Base-by-base conservation (phyloP, 2,797 vertebrate genomes). In the Hyperoplus immaculatus region DNA sequence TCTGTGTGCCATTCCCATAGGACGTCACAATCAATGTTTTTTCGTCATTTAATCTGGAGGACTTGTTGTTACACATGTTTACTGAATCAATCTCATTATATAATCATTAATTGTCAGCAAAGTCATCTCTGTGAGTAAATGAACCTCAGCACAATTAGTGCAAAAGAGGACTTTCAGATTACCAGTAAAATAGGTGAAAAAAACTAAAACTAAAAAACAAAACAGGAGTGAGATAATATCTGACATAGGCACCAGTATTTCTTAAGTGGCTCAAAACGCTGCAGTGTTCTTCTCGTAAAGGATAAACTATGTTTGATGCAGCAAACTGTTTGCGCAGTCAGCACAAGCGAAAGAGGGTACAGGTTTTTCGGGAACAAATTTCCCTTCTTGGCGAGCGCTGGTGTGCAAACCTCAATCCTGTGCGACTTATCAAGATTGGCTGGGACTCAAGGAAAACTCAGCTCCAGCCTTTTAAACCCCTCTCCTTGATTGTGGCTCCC, bases 361-460 rank as follows among this genome's bases (percentile, higher is more conserved):
- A 61, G 54, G n/a, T 59, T 75, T 59, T 75, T 81, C 77, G 71
- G 45, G 47, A 78, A 70, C 49, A 78, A 64, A 55, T 81, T 88
- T 89, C 43, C n/a, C 47, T 39, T 60, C 67, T 29, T 29, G 69
- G 78, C n/a, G 11, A 57, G 54, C 12, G 10, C 45, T 54, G 61
- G 61, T 77, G 76, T 61, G 42, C 70, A 87, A 72, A 76, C 71
- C 67, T 83, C 57, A 73, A 43, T 79, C 76, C 74, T 74, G 49
- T 75, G 69, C 41, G 72, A 87, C 45, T 80, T 89, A 93, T 93
- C 92, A 90, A 89, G 91, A 93, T 91, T 74, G 92, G 89, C 87
- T 36, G 18, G 5, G 62, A 59, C 75, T 90, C 87, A 93, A 87
- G 65, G 57, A 15, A 80, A 84, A 81, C 74, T 81, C 42, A 3